Base-by-base conservation (phyloP, 2,797 vertebrate genomes). In the Pagetopsis macropterus region DNA sequence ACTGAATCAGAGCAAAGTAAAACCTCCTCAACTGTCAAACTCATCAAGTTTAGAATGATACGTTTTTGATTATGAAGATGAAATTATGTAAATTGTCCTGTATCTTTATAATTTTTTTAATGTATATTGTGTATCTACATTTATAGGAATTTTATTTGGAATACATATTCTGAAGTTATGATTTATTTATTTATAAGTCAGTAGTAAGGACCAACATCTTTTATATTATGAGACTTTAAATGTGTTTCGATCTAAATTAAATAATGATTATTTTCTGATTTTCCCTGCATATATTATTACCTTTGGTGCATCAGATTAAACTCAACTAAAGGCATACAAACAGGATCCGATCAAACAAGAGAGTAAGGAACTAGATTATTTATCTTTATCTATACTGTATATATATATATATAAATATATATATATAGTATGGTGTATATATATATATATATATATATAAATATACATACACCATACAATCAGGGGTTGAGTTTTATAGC, bases 1-100 rank as follows among this genome's bases (percentile, higher is more conserved):
- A 55, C 9, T 59, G 65, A 75, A 51, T 71, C 21, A 43, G 14
- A 51, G 43, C 14, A 3, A 52, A 44, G 37, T 63, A 76, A 56
- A 65, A 16, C 14, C 44, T 41, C 8, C n/a, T 44, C 15, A 3
- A 1, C 55, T 43, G 11, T 60, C 16, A 6, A 40, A 45, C 44
- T 37, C 17, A 65, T 1, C 2, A 55, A 31, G 23, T 44, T 15
- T 9, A n/a, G 52, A 14, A 45, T 49, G 13, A 19, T 23, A 21
- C 21, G 6, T 51, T 51, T 33, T 52, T 52, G 9, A 46, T 55
- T 12, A 9, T 21, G 4, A 64, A 43, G 9, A 37, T 7, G 33
- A 37, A 37, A 37, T 37, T 7, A 37, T 37, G 33, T 37, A 37
- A 6, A 37, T 9, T 9, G 7, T 37, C 33, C 8, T 37, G 33